phyloP scores from a whole-genome alignment of 2,113 vertebrate genomes.

The Colistium nudipinnis region DNA sequence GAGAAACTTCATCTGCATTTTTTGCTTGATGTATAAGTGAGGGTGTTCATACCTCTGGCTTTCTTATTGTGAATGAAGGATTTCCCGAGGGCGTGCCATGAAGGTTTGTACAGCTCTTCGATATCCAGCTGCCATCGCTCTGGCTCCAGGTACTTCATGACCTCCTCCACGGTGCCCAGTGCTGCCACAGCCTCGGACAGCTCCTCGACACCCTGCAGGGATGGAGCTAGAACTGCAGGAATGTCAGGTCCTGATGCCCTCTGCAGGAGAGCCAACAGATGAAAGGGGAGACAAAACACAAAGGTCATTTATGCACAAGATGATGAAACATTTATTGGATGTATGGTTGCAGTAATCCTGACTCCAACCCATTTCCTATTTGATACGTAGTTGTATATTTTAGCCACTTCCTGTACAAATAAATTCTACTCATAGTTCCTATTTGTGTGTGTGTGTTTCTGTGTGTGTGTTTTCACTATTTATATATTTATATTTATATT shows the following conservation, averaged over 20 bases:
- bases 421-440: too few relatives aligned
- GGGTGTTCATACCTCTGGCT: slow-evolving; percentile 85
- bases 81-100: slow-evolving; percentile 94
- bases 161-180: slow-evolving; percentile 93
- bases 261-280: slow-evolving; percentile 62
- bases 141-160: slow-evolving; percentile 96
- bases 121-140: slow-evolving; percentile 96
- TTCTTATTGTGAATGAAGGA: slow-evolving; percentile 93
- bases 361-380: too few relatives aligned
- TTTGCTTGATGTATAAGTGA: too few relatives aligned
- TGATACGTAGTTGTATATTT: too few relatives aligned
- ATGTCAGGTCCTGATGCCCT: slow-evolving; percentile 78
- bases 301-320: neutral
- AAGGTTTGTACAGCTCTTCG: slow-evolving; percentile 93
- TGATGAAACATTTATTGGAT: too few relatives aligned
- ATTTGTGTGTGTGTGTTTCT: too few relatives aligned
- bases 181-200: slow-evolving; percentile 86
- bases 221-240: slow-evolving; percentile 78
- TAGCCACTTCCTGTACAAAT: too few relatives aligned
- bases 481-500: too few relatives aligned
- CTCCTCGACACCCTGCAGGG: slow-evolving; percentile 86
- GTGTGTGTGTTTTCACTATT: too few relatives aligned
- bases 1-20: too few relatives aligned
- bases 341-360: too few relatives aligned
- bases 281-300: neutral